A percentile compares a stretch with the other conserved stretches of the same genome.
Evolutionary conservation across 2,888 invertebrate species (phyloP).

Genomic region (Tanytarsus gracilentus): DNA sequence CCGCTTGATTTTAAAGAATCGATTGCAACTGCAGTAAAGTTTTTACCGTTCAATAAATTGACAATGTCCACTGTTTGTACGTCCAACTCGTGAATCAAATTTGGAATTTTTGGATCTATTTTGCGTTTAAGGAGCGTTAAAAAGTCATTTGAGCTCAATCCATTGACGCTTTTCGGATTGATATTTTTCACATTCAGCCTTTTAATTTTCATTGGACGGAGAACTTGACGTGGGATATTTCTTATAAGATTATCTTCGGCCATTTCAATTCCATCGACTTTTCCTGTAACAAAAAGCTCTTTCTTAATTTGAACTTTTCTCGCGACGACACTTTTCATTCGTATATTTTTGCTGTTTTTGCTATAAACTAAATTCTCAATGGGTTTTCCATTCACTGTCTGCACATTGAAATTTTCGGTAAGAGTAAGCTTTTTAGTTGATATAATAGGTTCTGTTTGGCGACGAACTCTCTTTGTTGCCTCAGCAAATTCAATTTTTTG

Average conservation of each 20-base stretch:
- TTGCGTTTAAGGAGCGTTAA: constrained; percentile 30
- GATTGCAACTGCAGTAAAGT: constrained; percentile 42
- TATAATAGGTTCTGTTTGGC: neutral
- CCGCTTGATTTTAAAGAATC: constrained; percentile 45
- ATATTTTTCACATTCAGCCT: constrained; percentile 34
- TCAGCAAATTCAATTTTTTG: constrained; percentile 15
- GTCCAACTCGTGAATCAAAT: constrained; percentile 34
- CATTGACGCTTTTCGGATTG: neutral
- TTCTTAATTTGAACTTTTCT: constrained; percentile 36
- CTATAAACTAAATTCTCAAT: constrained; percentile 34
- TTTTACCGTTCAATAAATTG: constrained; percentile 46
- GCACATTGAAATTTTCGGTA: constrained; percentile 34
- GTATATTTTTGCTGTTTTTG: constrained; percentile 32
- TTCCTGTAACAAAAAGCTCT: constrained; percentile 33
- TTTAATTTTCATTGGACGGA: constrained; percentile 32
- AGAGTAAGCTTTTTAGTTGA: too few species aligned
- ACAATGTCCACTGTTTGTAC: constrained; percentile 42
- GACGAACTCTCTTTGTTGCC: neutral
- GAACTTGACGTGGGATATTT: constrained; percentile 34
- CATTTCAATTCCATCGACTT: constrained; percentile 36
- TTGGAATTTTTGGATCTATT: constrained; percentile 30
- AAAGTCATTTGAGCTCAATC: neutral
- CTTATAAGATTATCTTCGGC: constrained; percentile 36
- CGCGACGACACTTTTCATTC: constrained; percentile 34
- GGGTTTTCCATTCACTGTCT: constrained; percentile 36